These are phyloP conservation scores for Triplophysa rosa DNA, from an alignment of 2,113 vertebrate species.

Conservation along the genomic window DNA sequence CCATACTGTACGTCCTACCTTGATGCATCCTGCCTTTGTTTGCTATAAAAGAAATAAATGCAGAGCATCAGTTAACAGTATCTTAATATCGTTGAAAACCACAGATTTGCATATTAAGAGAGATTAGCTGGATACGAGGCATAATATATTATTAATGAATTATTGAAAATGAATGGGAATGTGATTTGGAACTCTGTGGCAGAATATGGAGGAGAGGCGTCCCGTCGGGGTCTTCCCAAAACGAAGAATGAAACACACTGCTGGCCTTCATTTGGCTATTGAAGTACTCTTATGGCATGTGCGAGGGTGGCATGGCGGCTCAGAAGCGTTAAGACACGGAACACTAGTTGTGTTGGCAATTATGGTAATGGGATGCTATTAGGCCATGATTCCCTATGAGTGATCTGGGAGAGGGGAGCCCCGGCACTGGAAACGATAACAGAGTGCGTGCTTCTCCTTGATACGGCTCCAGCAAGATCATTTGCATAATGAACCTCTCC, in stretches of 20 bases:
- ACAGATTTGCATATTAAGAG: conserved; percentile 94
- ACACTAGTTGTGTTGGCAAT: conserved; percentile 98
- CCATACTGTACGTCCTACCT: background rate
- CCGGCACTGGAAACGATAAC: conserved; percentile 81
- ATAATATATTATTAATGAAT: conserved; percentile 99
- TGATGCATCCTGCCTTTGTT: background rate
- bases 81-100: conserved; percentile 97
- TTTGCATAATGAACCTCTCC: conserved; percentile 88
- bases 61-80: conserved; percentile 91
- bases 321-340: conserved; percentile 71
- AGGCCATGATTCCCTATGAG: conserved; percentile 99
- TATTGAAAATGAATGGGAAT: conserved; percentile 98
- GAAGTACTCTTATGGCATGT: background rate
- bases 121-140: conserved; percentile 92
- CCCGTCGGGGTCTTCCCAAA: conserved; percentile 65
- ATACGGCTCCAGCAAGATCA: conserved; percentile 88
- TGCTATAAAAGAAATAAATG: too few species aligned
- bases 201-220: conserved; percentile 53
- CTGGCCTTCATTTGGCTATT: background rate
- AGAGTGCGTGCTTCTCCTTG: conserved; percentile 75
- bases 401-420: conserved; percentile 89
- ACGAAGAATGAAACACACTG: conserved; percentile 46
- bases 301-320: background rate
- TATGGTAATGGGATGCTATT: conserved; percentile 99
- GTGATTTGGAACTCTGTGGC: conserved; percentile 89